A percentile compares a stretch with the other conserved stretches of the same genome.
Conservation (phyloP, 2,113 vertebrate genomes). For the Dipodomys merriami region DNA sequence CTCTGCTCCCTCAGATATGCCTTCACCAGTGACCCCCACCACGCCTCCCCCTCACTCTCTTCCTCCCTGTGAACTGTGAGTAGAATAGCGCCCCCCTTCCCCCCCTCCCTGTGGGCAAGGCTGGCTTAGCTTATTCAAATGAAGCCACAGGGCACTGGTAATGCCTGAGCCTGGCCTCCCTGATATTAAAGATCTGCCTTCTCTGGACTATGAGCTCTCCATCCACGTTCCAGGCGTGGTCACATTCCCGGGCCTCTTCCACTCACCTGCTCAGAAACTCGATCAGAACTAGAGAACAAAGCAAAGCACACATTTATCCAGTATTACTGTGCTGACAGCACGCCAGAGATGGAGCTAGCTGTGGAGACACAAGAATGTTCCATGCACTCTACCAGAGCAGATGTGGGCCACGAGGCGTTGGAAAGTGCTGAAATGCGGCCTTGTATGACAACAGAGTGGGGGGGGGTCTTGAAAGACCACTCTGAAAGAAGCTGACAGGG, state of each 20-base stretch:
- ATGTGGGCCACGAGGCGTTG: neutral
- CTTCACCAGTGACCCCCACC: neutral
- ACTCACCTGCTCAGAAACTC: neutral
- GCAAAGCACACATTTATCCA: neutral
- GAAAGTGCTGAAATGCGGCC: neutral
- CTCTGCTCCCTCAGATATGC: neutral
- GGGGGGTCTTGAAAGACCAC: neutral
- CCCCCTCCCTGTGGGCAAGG: accelerated
- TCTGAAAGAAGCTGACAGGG: neutral
- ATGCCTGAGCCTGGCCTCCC: accelerated
- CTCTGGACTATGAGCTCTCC: neutral
- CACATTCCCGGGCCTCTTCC: neutral
- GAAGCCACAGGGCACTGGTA: accelerated
- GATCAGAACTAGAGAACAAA: neutral
- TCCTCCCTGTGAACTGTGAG: neutral
- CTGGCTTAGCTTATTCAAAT: too few relatives aligned
- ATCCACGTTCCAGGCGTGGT: neutral
- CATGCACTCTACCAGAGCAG: accelerated
- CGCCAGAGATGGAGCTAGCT: neutral
- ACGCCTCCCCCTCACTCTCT: neutral
- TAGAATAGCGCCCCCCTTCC: too few relatives aligned
- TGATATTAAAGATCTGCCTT: neutral
- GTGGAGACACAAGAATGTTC: accelerated
- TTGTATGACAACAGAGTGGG: neutral
- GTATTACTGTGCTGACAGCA: accelerated